phyloP scores from a whole-genome alignment of 2,797 vertebrate species.

The Melanotaenia parkinsoni region DNA sequence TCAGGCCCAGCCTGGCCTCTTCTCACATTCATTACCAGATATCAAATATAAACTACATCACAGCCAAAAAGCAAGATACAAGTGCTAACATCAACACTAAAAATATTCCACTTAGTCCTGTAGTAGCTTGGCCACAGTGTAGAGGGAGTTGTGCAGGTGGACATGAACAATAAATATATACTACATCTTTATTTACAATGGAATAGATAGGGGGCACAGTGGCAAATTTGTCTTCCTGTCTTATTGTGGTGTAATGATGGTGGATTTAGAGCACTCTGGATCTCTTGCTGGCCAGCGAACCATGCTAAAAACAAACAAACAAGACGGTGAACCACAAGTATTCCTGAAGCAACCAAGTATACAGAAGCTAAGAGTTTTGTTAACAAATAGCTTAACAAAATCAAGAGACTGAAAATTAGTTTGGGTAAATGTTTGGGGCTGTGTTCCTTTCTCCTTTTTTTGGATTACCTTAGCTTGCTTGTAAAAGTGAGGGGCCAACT shows the following conservation, averaged over 20 bases:
- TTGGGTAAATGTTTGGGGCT: not conserved
- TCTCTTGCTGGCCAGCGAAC: slow-evolving; percentile 93
- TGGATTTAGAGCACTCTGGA: slow-evolving; percentile 88
- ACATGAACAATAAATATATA: slow-evolving; percentile 73
- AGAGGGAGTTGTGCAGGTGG: slow-evolving; percentile 48
- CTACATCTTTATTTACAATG: slow-evolving; percentile 78
- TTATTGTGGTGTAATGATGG: slow-evolving; percentile 23
- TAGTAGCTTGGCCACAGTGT: slow-evolving; percentile 55
- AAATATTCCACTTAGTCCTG: slow-evolving; percentile 51
- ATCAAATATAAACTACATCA: slow-evolving; percentile 53
- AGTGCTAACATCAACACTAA: slow-evolving; percentile 38
- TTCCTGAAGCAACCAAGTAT: not conserved
- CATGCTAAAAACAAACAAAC: slow-evolving; percentile 82
- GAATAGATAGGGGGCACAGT: slow-evolving; percentile 65
- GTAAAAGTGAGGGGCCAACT: slow-evolving; percentile 98
- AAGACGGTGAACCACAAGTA: not conserved
- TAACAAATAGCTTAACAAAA: not conserved
- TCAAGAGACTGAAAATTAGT: not conserved
- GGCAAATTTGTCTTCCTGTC: slow-evolving; percentile 45
- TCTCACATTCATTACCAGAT: slow-evolving; percentile 54
- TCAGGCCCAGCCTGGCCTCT: slow-evolving; percentile 56
- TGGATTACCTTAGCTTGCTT: slow-evolving; percentile 94
- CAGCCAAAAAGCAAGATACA: slow-evolving; percentile 46
- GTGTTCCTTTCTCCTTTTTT: not conserved
- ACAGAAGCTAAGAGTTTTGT: not conserved